A percentile compares a stretch with the other conserved stretches of the same genome.
phyloP scores from a whole-genome alignment of 2,113 vertebrate genomes.

The Aspiorhynchus laticeps region DNA sequence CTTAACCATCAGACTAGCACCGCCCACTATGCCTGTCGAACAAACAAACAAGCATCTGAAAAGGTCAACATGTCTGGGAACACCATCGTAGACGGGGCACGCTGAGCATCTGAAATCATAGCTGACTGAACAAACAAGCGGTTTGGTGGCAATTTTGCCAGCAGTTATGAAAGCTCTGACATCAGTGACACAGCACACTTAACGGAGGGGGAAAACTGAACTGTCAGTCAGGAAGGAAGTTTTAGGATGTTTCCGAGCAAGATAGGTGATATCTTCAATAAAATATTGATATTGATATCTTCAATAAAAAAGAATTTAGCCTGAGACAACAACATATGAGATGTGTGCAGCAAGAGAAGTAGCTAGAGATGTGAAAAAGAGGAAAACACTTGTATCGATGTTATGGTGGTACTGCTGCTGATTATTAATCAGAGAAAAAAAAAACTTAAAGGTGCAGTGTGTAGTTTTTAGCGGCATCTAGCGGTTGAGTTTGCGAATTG shows the following conservation, averaged over 20 bases:
- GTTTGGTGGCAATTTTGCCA: conserved; percentile 25
- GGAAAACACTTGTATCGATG: neutral
- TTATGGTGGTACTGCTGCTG: too few relatives aligned
- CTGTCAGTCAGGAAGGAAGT: neutral
- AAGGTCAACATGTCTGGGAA: conserved; percentile 29
- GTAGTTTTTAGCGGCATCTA: too few relatives aligned
- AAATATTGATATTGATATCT: too few relatives aligned
- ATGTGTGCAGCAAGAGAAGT: neutral
- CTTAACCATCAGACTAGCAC: neutral
- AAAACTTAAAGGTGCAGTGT: too few relatives aligned
- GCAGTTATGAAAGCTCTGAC: conserved; percentile 21
- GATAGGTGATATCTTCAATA: neutral
- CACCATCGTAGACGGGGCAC: neutral
- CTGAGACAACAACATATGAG: neutral
- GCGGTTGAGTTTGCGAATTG: too few relatives aligned
- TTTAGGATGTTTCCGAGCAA: neutral
- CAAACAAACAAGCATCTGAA: conserved; percentile 39
- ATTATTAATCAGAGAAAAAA: neutral
- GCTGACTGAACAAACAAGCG: conserved; percentile 26
- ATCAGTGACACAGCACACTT: conserved; percentile 5
- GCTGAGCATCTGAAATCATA: conserved; percentile 12
- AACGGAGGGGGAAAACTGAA: neutral
- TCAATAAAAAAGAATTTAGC: neutral
- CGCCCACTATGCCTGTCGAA: neutral
- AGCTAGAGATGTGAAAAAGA: neutral